A percentile compares a stretch with the other conserved stretches of the same genome.
These are phyloP conservation scores for Solea senegalensis DNA, from an alignment of 2,113 vertebrate species.

Conservation along the genomic window DNA sequence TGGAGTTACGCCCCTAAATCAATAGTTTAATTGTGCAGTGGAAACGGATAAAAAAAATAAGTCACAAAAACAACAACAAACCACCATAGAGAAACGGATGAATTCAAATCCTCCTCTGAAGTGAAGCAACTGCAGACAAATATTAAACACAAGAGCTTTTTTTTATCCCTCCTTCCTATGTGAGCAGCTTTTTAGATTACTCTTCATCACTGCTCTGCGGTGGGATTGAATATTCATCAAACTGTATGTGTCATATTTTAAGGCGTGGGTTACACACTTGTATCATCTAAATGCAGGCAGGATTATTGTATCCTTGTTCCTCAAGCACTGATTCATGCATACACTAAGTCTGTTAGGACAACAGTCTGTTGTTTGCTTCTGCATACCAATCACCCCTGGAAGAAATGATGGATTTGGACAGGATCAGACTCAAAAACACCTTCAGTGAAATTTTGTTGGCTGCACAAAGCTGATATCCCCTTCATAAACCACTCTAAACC, in stretches of 20 bases:
- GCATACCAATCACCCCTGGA: conserved; percentile 44
- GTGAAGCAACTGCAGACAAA: not conserved
- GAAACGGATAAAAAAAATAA: not conserved
- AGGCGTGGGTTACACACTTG: conserved; percentile 41
- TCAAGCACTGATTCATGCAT: conserved; percentile 55
- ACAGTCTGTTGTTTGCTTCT: conserved; percentile 25
- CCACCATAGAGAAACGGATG: too few species aligned
- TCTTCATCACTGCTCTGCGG: conserved; percentile 30
- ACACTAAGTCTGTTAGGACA: conserved; percentile 51
- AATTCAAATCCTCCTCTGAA: conserved; percentile 5
- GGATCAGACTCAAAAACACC: conserved; percentile 14
- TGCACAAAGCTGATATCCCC: conserved; percentile 27
- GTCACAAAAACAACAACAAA: not conserved
- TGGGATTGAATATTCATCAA: conserved; percentile 64
- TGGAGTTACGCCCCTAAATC: not conserved
- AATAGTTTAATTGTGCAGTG: not conserved
- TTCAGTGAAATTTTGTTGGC: conserved; percentile 24
- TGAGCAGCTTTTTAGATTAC: conserved; percentile 29
- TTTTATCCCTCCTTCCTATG: conserved; percentile 23
- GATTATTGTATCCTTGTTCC: conserved; percentile 54
- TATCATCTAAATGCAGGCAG: conserved; percentile 61
- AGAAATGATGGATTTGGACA: conserved; percentile 41
- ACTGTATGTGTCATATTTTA: conserved; percentile 50
- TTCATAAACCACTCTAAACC: conserved; percentile 30
- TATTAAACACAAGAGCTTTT: conserved; percentile 13